Evolutionary conservation across 2,888 invertebrate genomes (phyloP).

Genomic region (Pristionchus fissidentatus): DNA sequence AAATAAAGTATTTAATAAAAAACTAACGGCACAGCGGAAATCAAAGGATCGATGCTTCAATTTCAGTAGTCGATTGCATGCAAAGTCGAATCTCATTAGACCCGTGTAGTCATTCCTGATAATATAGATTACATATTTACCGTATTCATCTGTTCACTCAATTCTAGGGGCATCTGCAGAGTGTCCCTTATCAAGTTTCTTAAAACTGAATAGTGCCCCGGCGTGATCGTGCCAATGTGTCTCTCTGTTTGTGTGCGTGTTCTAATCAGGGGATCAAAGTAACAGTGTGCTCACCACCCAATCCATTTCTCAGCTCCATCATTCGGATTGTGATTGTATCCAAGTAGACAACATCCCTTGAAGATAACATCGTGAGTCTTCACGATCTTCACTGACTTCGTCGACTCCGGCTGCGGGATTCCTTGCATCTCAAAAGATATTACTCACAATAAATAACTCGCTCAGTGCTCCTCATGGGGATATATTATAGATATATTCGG

Average conservation of each 20-base stretch:
- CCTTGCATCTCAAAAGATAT: slow-evolving; percentile 10
- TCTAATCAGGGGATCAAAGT: not conserved
- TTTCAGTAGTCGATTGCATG: slow-evolving; percentile 1
- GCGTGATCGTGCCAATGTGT: too few relatives aligned
- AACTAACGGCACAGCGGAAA: not conserved
- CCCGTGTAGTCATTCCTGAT: slow-evolving; percentile 37
- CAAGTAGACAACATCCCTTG: slow-evolving; percentile 38
- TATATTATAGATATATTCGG: too few relatives aligned
- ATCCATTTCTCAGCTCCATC: slow-evolving; percentile 5
- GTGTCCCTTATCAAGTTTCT: not conserved
- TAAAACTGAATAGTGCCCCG: too few relatives aligned
- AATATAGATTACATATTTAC: not conserved
- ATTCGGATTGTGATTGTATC: slow-evolving; percentile 10
- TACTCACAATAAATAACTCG: too few relatives aligned
- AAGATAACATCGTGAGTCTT: slow-evolving; percentile 5
- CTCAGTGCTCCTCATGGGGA: too few relatives aligned
- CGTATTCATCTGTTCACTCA: not conserved
- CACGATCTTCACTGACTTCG: slow-evolving; percentile 32
- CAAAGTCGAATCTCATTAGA: not conserved
- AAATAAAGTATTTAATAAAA: not conserved
- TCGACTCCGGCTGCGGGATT: slow-evolving; percentile 1
- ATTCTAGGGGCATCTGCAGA: too few relatives aligned
- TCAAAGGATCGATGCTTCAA: not conserved
- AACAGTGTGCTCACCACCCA: slow-evolving; percentile 28
- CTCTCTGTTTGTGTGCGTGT: too few relatives aligned